Percentiles rank a stretch among this genome's conserved stretches.
phyloP scores from a whole-genome alignment of 2,797 vertebrate species.

The Balearica regulorum region DNA sequence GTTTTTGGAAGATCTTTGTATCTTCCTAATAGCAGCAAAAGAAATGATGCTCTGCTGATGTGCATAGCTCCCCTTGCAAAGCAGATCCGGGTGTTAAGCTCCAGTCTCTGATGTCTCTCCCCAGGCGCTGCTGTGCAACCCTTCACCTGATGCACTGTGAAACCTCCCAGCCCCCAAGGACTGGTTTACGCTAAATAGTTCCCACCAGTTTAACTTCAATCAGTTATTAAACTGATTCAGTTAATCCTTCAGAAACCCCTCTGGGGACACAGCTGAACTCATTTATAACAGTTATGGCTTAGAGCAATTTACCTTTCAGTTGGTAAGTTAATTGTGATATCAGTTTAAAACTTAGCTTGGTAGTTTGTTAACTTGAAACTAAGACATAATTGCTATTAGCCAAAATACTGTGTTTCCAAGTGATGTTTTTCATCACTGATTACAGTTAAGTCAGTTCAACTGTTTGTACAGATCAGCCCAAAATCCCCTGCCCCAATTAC shows the following conservation, averaged over 20 bases:
- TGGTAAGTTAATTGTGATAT: not conserved
- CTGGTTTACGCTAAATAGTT: not conserved
- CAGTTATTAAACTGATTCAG: not conserved
- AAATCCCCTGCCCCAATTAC: not conserved
- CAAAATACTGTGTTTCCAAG: not conserved
- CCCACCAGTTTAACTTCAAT: not conserved
- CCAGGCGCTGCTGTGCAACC: not conserved
- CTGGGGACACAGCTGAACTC: not conserved
- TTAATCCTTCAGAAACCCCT: not conserved
- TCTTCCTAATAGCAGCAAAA: not conserved
- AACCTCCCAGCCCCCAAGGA: not conserved
- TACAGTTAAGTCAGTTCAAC: not conserved
- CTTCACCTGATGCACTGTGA: not conserved
- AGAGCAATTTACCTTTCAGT: not conserved
- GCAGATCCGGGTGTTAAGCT: not conserved
- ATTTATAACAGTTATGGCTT: not conserved
- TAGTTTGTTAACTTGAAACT: not conserved
- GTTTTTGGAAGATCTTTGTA: not conserved
- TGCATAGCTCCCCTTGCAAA: not conserved
- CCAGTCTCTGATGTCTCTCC: not conserved
- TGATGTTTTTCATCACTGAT: not conserved
- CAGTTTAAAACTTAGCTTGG: not conserved
- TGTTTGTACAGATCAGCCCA: not conserved
- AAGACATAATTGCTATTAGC: not conserved
- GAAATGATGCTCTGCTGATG: not conserved